A percentile compares a stretch with the other conserved stretches of the same genome.
Evolutionary conservation across 1,140 invertebrate genomes (phyloP).

Genomic region (Dendrolimus punctatus): DNA sequence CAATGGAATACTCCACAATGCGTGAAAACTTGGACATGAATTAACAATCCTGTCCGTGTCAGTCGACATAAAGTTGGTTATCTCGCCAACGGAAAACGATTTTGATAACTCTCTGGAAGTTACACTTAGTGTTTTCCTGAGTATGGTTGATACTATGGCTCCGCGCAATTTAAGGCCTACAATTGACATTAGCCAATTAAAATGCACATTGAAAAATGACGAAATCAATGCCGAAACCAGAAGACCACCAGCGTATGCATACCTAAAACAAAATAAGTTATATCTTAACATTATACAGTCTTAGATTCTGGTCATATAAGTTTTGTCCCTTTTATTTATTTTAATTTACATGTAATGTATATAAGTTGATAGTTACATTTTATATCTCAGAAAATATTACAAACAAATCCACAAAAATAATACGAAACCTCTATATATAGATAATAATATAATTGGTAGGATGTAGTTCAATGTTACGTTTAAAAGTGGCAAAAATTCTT

Average conservation of each 20-base stretch:
- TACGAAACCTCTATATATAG: too few relatives aligned
- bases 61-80: constrained; percentile 97
- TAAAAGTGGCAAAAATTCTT: too few relatives aligned
- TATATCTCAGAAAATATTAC: too few relatives aligned
- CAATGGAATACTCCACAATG: constrained; percentile 96
- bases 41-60: constrained; percentile 96
- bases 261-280: constrained; percentile 51
- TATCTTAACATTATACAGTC: not conserved
- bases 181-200: constrained; percentile 89
- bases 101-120: constrained; percentile 72
- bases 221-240: constrained; percentile 78
- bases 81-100: constrained; percentile 85
- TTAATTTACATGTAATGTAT: too few relatives aligned
- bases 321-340: too few relatives aligned
- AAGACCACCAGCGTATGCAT: constrained; percentile 85
- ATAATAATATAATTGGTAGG: too few relatives aligned
- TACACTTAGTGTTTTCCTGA: constrained; percentile 85
- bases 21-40: constrained; percentile 96
- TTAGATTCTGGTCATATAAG: not conserved
- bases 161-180: constrained; percentile 91
- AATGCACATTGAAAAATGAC: constrained; percentile 89
- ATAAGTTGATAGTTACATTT: too few relatives aligned
- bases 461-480: too few relatives aligned
- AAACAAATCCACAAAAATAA: too few relatives aligned
- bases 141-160: constrained; percentile 88